Evolutionary conservation across 2,888 invertebrate species (phyloP), one percentile per base, ranked within the genome.

Genomic region (Hoplodrina blanda): DNA sequence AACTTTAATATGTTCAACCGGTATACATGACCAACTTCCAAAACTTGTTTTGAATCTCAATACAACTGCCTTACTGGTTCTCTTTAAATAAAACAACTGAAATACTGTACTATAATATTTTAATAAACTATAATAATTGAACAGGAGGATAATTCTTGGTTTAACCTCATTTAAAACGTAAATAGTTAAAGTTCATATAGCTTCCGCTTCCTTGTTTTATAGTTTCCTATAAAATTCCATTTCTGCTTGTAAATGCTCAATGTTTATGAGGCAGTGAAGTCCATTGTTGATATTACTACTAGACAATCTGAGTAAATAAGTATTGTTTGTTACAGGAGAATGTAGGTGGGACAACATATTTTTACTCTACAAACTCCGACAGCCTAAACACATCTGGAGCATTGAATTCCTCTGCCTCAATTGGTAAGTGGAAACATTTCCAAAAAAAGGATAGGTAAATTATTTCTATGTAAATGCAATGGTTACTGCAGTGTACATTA

Each of bases 331-430:
- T 55, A 65, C 96, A 98, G 97, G 98, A 98, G 94, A 98, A 98
- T 96, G 98, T 98, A 76, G 99, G 99, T 68, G 99, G 99, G 37
- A 99, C 99, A 19, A 99, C 99, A 61, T 99, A 99, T 92, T 99
- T 99, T 94, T 99, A 98, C 92, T 97, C 98, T 50, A 97, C 97
- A 74, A 95, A 93, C 56, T 93, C 96, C 73, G 97, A 96, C 85
- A 92, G 93, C 77, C 89, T 95, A 77, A 95, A 95, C 82, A 90
- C 95, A 69, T 92, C 95, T 17, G 94, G 91, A 92, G 91, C 19
- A 89, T 89, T 93, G 65, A 95, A 90, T 81, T 87, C 94, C 17
- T 91, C 95, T 10, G 91, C 92, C 2, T 85, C 91, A n/a, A 90
- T 94, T 52, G 95, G 95, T 93, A 89, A 89, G 85, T 77, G 20